These are phyloP conservation scores for Lepidochitona cinerea DNA, from an alignment of 2,888 invertebrate species.

Conservation along the genomic window DNA sequence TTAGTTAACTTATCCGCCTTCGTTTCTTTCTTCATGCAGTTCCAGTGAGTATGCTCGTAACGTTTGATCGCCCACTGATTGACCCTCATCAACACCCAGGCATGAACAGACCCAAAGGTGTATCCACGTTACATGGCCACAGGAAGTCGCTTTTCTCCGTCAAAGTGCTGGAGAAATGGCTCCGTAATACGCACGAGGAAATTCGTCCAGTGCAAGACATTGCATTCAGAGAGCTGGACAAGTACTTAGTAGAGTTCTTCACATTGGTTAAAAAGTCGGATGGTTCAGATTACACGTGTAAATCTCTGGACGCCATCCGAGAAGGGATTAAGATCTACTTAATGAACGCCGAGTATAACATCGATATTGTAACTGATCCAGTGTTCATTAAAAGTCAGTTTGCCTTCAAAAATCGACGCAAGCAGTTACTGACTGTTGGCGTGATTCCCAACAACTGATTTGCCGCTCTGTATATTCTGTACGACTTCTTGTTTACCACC, in stretches of 20 bases:
- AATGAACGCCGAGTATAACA: neutral
- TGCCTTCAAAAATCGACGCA: neutral
- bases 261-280: neutral
- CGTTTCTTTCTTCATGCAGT: no score
- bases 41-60: no score
- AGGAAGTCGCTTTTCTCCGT: neutral
- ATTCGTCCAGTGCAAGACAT: neutral
- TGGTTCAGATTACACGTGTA: neutral
- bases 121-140: neutral
- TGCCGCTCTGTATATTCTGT: no score
- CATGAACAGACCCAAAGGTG: no score
- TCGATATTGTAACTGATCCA: neutral
- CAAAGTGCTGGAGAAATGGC: neutral
- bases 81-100: no score
- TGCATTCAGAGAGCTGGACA: neutral
- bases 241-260: neutral
- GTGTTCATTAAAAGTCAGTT: neutral
- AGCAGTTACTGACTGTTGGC: no score
- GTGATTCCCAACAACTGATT: no score
- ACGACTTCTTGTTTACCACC: no score
- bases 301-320: neutral
- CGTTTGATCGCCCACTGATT: no score
- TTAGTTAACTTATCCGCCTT: no score
- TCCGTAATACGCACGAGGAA: neutral
- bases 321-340: neutral